Percentiles rank a stretch among this genome's conserved stretches.
Evolutionary conservation across 1,140 invertebrate genomes (phyloP).

Genomic region (Brachionus asplanchnoidis): DNA sequence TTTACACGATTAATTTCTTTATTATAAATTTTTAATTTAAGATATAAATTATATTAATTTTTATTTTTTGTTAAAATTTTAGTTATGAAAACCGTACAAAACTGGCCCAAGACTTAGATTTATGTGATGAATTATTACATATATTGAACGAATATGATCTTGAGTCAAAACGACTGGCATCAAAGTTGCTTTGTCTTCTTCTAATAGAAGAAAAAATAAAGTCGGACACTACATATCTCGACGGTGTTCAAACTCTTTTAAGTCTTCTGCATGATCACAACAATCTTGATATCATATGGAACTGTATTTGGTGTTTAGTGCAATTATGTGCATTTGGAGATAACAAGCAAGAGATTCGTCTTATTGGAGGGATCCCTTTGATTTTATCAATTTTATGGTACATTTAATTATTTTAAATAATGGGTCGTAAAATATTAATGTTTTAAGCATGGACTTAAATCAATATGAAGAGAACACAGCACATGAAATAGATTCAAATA

Average conservation of each 20-base stretch:
- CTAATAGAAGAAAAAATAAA: conserved; percentile 50
- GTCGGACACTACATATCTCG: conserved; percentile 52
- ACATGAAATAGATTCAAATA: conserved; percentile 42
- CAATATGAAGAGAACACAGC: conserved; percentile 26
- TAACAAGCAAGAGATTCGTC: conserved; percentile 53
- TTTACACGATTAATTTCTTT: too few relatives aligned
- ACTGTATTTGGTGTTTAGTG: conserved; percentile 56
- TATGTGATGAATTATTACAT: conserved; percentile 48
- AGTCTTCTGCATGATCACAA: conserved; percentile 52
- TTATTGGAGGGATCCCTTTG: conserved; percentile 55
- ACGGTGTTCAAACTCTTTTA: conserved; percentile 55
- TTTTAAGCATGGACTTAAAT: conserved; percentile 27
- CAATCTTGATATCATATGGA: conserved; percentile 51
- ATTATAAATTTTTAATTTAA: too few relatives aligned
- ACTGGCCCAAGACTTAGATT: conserved; percentile 49
- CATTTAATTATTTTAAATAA: not conserved
- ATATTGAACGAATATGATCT: conserved; percentile 54
- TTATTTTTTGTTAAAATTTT: not conserved
- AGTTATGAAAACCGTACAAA: conserved; percentile 26
- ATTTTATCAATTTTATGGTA: conserved; percentile 51
- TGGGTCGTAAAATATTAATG: not conserved
- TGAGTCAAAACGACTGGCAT: conserved; percentile 54
- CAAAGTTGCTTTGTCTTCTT: conserved; percentile 52
- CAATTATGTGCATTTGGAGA: conserved; percentile 55
- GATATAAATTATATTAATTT: not conserved